Conservation (phyloP, 2,888 invertebrate species). For the Augiades crinisus region DNA sequence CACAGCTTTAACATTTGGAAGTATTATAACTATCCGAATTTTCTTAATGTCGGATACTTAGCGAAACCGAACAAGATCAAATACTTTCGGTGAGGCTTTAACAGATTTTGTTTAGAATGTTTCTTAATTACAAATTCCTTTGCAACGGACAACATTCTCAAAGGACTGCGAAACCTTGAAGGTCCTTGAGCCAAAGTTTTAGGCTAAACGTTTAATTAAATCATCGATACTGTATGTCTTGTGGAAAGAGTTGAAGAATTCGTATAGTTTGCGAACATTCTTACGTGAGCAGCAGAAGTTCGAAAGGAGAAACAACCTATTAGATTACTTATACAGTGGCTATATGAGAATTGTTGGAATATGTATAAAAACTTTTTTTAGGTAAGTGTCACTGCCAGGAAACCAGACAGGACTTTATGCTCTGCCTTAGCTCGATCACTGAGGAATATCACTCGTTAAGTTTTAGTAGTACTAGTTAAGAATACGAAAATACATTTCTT, state of each 20-base stretch:
- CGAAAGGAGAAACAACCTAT: no score
- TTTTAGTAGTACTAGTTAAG: no score
- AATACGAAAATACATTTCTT: no score
- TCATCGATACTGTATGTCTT: constrained; percentile 51
- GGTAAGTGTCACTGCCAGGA: no score
- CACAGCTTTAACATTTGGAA: constrained; percentile 32
- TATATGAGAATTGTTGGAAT: no score
- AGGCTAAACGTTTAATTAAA: constrained; percentile 59
- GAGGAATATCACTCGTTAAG: no score
- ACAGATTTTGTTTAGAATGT: constrained; percentile 53
- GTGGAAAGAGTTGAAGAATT: neutral
- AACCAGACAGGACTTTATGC: no score
- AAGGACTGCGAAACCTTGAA: constrained; percentile 36
- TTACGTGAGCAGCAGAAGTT: neutral
- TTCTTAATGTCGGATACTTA: constrained; percentile 14
- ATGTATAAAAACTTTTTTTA: no score
- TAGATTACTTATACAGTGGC: no score
- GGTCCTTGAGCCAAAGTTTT: constrained; percentile 47
- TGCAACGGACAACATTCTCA: constrained; percentile 50
- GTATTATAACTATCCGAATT: constrained; percentile 25
- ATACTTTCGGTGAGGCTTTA: constrained; percentile 44
- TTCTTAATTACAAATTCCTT: constrained; percentile 71
- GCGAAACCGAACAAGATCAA: constrained; percentile 44
- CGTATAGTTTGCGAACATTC: neutral
- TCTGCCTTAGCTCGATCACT: no score